These are phyloP conservation scores for Rotaria macrura DNA, from an alignment of 2,888 invertebrate genomes.

Conservation along the genomic window DNA sequence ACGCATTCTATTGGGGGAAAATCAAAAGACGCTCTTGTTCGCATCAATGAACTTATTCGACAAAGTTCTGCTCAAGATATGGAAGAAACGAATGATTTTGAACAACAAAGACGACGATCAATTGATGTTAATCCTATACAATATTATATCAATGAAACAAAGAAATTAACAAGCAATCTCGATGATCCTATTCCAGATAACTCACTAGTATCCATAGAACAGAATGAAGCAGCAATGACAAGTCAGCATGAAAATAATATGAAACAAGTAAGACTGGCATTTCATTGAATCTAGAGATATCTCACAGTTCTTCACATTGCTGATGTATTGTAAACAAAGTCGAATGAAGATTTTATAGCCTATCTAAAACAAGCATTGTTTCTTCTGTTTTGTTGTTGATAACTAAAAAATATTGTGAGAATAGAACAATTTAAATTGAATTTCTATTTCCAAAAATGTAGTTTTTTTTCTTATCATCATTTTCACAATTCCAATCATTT, in stretches of 20 bases:
- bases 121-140: background rate
- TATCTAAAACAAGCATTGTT: no score
- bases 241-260: background rate
- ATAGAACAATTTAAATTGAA: no score
- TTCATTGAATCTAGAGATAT: no score
- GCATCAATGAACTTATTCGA: conserved; percentile 4
- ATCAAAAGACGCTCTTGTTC: background rate
- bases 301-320: no score
- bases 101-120: background rate
- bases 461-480: no score
- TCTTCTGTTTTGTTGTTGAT: no score
- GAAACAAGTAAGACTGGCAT: background rate
- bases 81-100: background rate
- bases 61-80: background rate
- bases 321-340: no score
- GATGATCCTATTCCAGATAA: background rate
- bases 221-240: no score
- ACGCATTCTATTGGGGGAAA: background rate
- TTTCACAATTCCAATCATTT: no score
- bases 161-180: background rate
- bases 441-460: no score
- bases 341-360: no score
- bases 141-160: conserved; percentile 16
- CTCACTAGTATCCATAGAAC: background rate
- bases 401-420: no score